Conservation (phyloP, 2,888 invertebrate genomes). For the Idaea aversata region DNA sequence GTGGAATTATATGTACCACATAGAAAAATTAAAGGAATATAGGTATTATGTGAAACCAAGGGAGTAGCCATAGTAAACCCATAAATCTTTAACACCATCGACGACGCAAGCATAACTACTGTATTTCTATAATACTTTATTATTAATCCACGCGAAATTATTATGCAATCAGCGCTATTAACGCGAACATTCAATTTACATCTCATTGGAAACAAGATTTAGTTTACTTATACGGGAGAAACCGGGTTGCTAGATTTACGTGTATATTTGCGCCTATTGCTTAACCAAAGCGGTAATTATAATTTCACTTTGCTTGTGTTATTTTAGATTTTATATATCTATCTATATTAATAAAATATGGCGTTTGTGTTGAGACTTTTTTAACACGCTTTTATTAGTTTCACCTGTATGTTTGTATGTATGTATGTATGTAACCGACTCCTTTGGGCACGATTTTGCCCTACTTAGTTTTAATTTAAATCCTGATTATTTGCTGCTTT, state of each 20-base stretch:
- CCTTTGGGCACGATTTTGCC: no score
- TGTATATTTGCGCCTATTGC: neutral
- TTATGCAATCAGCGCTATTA: slow-evolving; percentile 41
- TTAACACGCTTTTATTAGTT: no score
- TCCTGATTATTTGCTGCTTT: no score
- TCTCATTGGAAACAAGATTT: slow-evolving; percentile 30
- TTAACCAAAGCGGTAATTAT: neutral
- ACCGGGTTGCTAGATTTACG: neutral
- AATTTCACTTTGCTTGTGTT: neutral
- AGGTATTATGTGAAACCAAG: no score
- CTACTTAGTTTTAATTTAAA: no score
- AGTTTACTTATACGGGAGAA: slow-evolving; percentile 7
- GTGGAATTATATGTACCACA: no score
- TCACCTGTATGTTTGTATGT: no score
- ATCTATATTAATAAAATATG: neutral
- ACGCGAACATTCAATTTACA: slow-evolving; percentile 36
- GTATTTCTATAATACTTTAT: slow-evolving; percentile 42
- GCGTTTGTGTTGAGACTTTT: neutral
- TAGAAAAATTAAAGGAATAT: no score
- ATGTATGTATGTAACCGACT: no score
- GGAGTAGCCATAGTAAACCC: neutral
- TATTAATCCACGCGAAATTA: slow-evolving; percentile 56
- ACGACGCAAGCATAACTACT: neutral
- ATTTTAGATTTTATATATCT: neutral
- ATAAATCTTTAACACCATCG: neutral